phyloP scores from a whole-genome alignment of 2,888 invertebrate genomes.

The Drosophila koepferae region DNA sequence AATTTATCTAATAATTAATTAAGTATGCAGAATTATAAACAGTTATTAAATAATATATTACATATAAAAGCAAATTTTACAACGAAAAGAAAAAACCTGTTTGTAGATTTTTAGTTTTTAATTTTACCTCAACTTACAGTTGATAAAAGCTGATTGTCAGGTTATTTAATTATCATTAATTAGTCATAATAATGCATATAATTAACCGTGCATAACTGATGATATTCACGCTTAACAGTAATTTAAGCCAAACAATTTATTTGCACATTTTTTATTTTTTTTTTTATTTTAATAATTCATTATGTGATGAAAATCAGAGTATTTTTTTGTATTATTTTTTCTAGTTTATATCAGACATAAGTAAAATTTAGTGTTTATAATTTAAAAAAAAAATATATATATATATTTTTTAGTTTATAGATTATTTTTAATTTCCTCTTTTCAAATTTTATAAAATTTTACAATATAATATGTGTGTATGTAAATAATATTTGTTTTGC shows the following conservation, averaged over 20 bases:
- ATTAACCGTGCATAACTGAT: slow-evolving; percentile 1
- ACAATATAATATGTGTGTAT: too few relatives aligned
- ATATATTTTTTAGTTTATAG: too few relatives aligned
- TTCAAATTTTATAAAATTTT: too few relatives aligned
- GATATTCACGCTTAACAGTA: slow-evolving; percentile 2
- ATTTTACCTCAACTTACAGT: neutral
- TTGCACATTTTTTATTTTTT: neutral
- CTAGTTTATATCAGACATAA: too few relatives aligned
- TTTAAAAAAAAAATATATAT: too few relatives aligned
- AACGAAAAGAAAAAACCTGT: neutral
- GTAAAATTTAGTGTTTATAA: too few relatives aligned
- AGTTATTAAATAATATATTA: neutral
- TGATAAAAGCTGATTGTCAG: neutral
- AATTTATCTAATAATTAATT: neutral
- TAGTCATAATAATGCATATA: neutral
- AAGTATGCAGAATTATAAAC: neutral
- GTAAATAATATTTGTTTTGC: too few relatives aligned
- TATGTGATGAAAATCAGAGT: too few relatives aligned
- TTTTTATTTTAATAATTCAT: too few relatives aligned
- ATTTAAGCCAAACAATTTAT: neutral
- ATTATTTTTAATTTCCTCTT: too few relatives aligned
- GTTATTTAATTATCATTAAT: slow-evolving; percentile 12
- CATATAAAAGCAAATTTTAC: neutral
- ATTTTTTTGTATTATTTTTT: too few relatives aligned
- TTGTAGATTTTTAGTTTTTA: neutral